These are phyloP conservation scores for Gobio occitaniae DNA, from an alignment of 2,797 vertebrate species.

Conservation along the genomic window DNA sequence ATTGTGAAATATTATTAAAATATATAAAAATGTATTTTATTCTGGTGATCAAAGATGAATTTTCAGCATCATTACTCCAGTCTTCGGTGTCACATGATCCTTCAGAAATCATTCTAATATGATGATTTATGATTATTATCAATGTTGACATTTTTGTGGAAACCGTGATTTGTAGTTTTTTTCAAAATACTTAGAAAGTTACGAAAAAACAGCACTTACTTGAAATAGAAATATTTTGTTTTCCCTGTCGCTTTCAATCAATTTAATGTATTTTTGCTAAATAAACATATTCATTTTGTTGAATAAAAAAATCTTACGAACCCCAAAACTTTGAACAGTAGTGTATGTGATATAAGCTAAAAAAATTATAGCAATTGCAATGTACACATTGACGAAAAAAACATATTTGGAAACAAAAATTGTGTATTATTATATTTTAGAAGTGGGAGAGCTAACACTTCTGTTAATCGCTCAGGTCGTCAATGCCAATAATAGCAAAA, in stretches of 20 bases:
- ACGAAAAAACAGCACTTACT: background rate
- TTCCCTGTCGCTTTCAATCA: background rate
- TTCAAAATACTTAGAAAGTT: too few relatives aligned
- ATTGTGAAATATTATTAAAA: background rate
- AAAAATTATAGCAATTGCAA: background rate
- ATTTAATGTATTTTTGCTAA: background rate
- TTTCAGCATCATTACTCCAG: background rate
- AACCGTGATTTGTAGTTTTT: background rate
- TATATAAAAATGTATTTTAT: background rate
- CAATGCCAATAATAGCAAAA: background rate
- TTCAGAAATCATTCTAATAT: background rate
- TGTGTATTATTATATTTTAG: background rate
- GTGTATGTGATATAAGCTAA: background rate
- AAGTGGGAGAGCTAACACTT: background rate
- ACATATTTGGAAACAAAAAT: background rate
- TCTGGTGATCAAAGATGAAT: background rate
- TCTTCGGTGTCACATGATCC: background rate
- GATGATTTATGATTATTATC: background rate
- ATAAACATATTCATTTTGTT: background rate
- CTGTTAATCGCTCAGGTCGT: background rate
- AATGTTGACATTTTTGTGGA: background rate
- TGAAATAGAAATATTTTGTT: background rate
- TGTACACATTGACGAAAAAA: background rate
- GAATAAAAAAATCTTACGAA: background rate
- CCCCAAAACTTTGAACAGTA: background rate